Evolutionary conservation across 2,888 invertebrate genomes (phyloP).

Genomic region (Pecten maximus): DNA sequence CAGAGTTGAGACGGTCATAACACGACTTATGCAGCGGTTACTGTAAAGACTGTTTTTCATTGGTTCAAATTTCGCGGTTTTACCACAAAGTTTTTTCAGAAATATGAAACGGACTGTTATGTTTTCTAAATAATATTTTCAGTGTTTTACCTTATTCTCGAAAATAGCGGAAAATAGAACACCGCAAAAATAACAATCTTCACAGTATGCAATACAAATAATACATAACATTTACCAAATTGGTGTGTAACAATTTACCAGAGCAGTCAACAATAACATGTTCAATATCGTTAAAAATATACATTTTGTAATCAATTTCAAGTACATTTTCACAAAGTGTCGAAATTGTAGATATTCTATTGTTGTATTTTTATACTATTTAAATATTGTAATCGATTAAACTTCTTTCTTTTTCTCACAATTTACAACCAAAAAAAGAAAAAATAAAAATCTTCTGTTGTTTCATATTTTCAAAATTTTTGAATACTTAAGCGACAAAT

Average conservation of each 20-base stretch:
- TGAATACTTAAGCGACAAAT: background rate
- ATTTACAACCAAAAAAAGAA: background rate
- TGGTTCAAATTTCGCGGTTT: too few relatives aligned
- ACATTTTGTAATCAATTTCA: background rate
- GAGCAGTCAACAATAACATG: background rate
- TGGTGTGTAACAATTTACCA: background rate
- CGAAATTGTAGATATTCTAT: too few relatives aligned
- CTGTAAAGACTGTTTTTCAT: too few relatives aligned
- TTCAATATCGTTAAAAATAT: constrained; percentile 14
- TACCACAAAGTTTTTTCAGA: too few relatives aligned
- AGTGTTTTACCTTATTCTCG: too few relatives aligned
- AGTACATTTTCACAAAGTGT: background rate
- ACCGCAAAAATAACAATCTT: too few relatives aligned
- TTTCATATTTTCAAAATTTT: background rate
- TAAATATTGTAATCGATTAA: too few relatives aligned
- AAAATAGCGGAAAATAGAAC: too few relatives aligned
- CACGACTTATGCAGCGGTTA: background rate
- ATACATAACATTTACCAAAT: background rate
- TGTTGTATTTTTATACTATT: too few relatives aligned
- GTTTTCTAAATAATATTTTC: too few relatives aligned
- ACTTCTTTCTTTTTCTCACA: background rate
- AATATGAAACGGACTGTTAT: too few relatives aligned
- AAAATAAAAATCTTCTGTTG: too few relatives aligned
- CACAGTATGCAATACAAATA: background rate
- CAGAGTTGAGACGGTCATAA: background rate